Base-by-base conservation (phyloP, 2,888 invertebrate genomes). In the Exephanes ischioxanthus region DNA sequence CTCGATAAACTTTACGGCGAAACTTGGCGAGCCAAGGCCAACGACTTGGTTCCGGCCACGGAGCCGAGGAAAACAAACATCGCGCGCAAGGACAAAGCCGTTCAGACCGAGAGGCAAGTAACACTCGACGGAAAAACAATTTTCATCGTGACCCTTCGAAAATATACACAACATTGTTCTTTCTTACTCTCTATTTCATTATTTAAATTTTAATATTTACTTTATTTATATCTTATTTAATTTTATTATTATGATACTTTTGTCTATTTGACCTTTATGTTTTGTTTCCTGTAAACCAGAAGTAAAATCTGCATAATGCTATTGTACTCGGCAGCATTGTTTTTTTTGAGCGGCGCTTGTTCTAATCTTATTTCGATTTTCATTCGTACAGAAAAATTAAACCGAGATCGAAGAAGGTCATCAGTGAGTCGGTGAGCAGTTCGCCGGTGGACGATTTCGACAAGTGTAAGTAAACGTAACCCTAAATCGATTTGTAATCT, bases 1-100 rank as follows among this genome's bases (percentile, higher is more conserved):
- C 90, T 94, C 68, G 95, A 94, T 26, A 95, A 95, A 81, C 89
- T 96, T 1, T 96, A 96, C 37, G 96, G 96, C n/a, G 94, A 94
- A 66, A 91, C 93, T 9, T 96, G 95, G 96, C 95, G 95, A 88
- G 94, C 94, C 0, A 95, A 92, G 70, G 92, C 91, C 5, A 87
- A 90, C 73, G 83, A 87, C 75, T 41, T 93, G 22, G 37, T 91
- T 3, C 89, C 91, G 33, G 79, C 82, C 5, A 86, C 92, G n/a
- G 92, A 93, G 67, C 90, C 90, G 26, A 90, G 88, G 72, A 92
- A 89, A 75, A 82, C 81, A 61, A 84, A 86, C 6, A 78, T 85
- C 77, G 61, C 80, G 3, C 86, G 79, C 26, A 87, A 86, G 48
- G 86, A 90, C 68, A 90, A 90, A 87, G 90, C 83, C 78, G 88